Percentiles rank a stretch among this genome's conserved stretches.
phyloP scores from a whole-genome alignment of 30 jellyfish, hydroid and myxozoan species.

The Cassiopea andromeda region DNA sequence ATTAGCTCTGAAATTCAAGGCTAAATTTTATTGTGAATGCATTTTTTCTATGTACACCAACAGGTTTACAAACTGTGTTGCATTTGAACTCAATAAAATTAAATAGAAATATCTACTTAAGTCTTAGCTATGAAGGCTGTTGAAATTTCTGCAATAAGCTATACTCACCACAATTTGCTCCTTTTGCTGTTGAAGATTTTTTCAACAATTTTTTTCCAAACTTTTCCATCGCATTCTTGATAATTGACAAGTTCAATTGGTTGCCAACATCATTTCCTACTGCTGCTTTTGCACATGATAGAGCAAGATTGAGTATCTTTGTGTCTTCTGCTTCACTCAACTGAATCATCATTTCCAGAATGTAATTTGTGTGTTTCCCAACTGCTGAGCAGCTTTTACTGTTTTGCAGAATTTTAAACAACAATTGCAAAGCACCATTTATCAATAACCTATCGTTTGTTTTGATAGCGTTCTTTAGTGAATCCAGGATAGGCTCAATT shows the following conservation, averaged over 20 bases:
- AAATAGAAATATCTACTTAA: too few species aligned
- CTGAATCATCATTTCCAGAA: not conserved
- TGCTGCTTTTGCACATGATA: slow-evolving; percentile 17
- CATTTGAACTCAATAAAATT: too few species aligned
- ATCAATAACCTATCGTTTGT: slow-evolving; percentile 25
- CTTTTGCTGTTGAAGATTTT: slow-evolving; percentile 3
- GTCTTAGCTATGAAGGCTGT: too few species aligned
- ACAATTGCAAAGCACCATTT: slow-evolving; percentile 15
- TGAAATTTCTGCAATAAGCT: not conserved
- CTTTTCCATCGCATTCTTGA: not conserved
- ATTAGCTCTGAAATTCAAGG: too few species aligned
- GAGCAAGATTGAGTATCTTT: not conserved
- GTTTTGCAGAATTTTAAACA: slow-evolving; percentile 30
- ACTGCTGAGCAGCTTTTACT: not conserved
- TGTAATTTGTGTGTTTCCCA: slow-evolving; percentile 9
- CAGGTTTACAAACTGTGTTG: too few species aligned
- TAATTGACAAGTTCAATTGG: not conserved
- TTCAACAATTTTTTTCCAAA: slow-evolving; percentile 6
- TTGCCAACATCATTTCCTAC: not conserved
- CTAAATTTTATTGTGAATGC: too few species aligned
- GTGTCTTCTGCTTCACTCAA: slow-evolving; percentile 36
- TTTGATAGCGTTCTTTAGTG: not conserved
- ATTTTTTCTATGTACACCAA: too few species aligned
- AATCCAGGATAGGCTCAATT: slow-evolving; percentile 60
- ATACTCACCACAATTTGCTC: slow-evolving; percentile 13